phyloP scores from a whole-genome alignment of 2,888 invertebrate species.

The Tortricodes alternella region DNA sequence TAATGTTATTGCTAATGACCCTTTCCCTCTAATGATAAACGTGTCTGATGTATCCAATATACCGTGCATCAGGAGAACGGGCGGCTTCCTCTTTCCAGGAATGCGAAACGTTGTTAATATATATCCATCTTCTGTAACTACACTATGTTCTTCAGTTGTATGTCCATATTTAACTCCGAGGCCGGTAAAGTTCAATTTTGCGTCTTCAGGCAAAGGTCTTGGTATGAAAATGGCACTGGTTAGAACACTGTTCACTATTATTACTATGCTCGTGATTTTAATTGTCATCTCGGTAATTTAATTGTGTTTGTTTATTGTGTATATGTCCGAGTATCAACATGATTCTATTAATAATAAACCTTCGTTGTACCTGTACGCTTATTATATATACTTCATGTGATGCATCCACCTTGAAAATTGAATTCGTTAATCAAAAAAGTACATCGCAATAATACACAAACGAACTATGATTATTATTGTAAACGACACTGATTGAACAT shows the following conservation, averaged over 20 bases:
- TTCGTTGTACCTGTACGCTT: too few species aligned
- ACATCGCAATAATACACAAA: too few species aligned
- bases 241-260: constrained; percentile 8
- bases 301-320: not conserved
- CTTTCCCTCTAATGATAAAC: constrained; percentile 56
- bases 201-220: constrained; percentile 11
- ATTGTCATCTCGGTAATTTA: not conserved
- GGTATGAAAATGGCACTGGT: constrained; percentile 6
- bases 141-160: constrained; percentile 31
- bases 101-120: constrained; percentile 41
- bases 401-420: too few species aligned
- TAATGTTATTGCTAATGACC: constrained; percentile 58
- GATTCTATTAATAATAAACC: too few species aligned
- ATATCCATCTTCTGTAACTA: constrained; percentile 55
- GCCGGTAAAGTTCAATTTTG: constrained; percentile 43
- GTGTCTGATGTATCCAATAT: constrained; percentile 57
- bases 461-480: too few species aligned
- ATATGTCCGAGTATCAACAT: not conserved
- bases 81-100: constrained; percentile 42
- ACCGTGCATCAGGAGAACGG: constrained; percentile 62
- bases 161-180: constrained; percentile 43
- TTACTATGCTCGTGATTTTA: not conserved
- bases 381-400: too few species aligned
- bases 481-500: too few species aligned
- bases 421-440: too few species aligned